Evolutionary conservation across 2,888 invertebrate genomes (phyloP), one percentile per base, ranked within the genome.

Genomic region (Drosophila neonasuta): DNA sequence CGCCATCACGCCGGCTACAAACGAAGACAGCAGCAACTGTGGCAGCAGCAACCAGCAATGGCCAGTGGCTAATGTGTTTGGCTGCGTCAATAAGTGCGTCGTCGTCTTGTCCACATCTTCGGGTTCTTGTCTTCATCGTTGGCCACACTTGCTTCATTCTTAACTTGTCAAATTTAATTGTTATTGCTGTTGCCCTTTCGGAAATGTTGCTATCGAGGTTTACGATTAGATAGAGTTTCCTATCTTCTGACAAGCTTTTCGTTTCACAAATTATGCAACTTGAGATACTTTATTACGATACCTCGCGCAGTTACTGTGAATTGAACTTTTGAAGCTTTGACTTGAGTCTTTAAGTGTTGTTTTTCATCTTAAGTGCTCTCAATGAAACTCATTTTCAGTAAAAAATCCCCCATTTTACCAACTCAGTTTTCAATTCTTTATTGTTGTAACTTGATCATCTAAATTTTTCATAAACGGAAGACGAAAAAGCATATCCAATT

Each of bases 51-150:
- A 15, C 48, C 24, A 17, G 41, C 36, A 36, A 36, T 55, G 39
- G 36, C 54, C 56, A 54, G 45, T 74, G 71, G 86, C 74, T 85
- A 87, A 85, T 86, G 87, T 82, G 75, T 77, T 82, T 85, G 80
- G 77, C 78, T 74, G 74, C 71, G 87, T 82, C 86, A 85, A 82
- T 87, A 87, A 87, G 69, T 87, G 80, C 83, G 86, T 77, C 36
- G 52, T 48, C 62, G 51, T 42, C 48, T 49, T 65, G 54, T 48
- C 54, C 41, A 50, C 42, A 51, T 70, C 60, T 69, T 68, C 6
- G 24, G 24, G 55, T 64, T 74, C 61, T 74, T 30, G 72, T 68
- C 61, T 48, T 13, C 62, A 60, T 55, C 52, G 63, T 66, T 66
- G 56, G 54, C 59, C 49, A 49, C 60, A 32, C 55, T 65, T 60